Percentiles rank a stretch among this genome's conserved stretches.
Conservation (phyloP, 2,113 vertebrate species). For the Pteruthius melanotis region DNA sequence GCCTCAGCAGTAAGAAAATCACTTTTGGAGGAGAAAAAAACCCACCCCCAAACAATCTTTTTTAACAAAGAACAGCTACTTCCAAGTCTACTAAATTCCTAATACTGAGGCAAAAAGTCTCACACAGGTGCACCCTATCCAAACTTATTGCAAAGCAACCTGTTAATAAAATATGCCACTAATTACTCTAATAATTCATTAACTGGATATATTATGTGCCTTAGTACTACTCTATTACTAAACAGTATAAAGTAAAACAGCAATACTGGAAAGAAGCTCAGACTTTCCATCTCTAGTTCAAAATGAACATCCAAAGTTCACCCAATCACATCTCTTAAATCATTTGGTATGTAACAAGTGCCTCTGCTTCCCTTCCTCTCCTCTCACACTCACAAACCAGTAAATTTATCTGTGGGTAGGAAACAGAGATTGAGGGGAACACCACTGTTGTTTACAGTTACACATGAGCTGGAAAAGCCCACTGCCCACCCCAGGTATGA, state of each 20-base stretch:
- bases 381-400: neutral
- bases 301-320: neutral
- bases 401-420: neutral
- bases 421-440: neutral
- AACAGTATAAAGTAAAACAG: neutral
- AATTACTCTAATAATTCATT: neutral
- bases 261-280: neutral
- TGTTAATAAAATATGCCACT: neutral
- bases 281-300: neutral
- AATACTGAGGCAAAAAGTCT: neutral
- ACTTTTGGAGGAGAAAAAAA: neutral
- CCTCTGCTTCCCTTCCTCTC: neutral
- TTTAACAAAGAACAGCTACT: neutral
- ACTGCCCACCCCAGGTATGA: neutral
- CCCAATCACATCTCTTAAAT: neutral
- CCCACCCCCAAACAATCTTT: neutral
- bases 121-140: neutral
- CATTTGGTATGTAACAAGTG: accelerated
- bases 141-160: neutral
- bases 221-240: neutral
- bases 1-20: neutral
- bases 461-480: neutral
- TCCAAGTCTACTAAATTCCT: neutral
- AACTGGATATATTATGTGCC: neutral
- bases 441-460: neutral